Base-by-base conservation (phyloP, 2,113 vertebrate species). In the Tachycineta bicolor region DNA sequence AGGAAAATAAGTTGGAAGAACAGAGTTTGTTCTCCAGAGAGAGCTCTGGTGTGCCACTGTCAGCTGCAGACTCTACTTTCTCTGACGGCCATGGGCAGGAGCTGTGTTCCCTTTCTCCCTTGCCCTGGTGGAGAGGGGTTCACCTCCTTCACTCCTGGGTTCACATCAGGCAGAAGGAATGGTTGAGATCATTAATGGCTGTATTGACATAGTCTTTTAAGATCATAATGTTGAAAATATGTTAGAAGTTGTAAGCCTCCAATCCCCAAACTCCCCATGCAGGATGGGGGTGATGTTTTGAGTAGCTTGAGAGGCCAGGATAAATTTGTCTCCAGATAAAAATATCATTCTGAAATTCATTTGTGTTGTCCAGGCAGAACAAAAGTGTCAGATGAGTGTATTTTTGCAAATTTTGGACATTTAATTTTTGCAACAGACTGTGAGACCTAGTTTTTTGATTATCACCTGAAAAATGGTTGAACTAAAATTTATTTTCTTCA, bases 1-100 rank as follows among this genome's bases (percentile, higher is more conserved):
- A 49, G 79, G 77, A 50, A 10, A 28, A 10, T 6, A 11, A 77
- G 21, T 62, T 58, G 46, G 50, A 67, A 41, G 68, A 90, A 46
- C 59, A 55, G 55, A 31, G 29, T 67, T 58, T 85, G 25, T 62
- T n/a, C 33, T 56, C 29, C 14, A 55, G 62, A 69, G 56, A 50
- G 6, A 55, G 34, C 14, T 33, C 19, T 67, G 64, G 37, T 28
- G 25, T 67, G 25, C 24, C 33, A 6, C 22, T 23, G 25, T 24
- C 5, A 46, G 34, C 53, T 60, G 33, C 73, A 34, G 14, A 11
- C 50, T 74, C 50, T 0, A 0, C 46, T 47, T 1, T 5, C 43
- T 85, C 34, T 0, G 6, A 10, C 41, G 47, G 53, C 53, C 71
- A 14, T 0, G 9, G 46, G 44, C 58, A 41, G 67, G 89, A 86